These are phyloP conservation scores for Bucorvus abyssinicus DNA, from an alignment of 2,797 vertebrate genomes.

Conservation along the genomic window DNA sequence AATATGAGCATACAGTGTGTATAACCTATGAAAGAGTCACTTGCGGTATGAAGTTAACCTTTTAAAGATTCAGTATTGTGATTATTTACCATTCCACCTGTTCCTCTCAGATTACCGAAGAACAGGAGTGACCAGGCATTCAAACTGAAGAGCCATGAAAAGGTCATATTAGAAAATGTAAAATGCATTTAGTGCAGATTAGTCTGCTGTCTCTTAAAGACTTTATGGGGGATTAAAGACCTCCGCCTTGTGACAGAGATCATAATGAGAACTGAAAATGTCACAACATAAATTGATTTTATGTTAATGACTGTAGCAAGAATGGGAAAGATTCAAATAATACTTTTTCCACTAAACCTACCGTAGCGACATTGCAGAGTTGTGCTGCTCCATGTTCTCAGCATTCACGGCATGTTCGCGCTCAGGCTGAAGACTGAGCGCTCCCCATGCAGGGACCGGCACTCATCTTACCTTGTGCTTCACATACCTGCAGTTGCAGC, in stretches of 20 bases:
- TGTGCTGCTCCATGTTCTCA: background rate
- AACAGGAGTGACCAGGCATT: slow-evolving; percentile 33
- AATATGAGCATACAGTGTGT: background rate
- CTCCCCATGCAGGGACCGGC: background rate
- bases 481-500: background rate
- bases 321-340: slow-evolving; percentile 5
- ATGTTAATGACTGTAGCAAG: slow-evolving; percentile 57
- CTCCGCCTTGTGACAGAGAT: slow-evolving; percentile 48
- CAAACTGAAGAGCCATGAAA: slow-evolving; percentile 43
- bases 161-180: slow-evolving; percentile 59
- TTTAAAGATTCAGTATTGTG: slow-evolving; percentile 41
- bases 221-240: slow-evolving; percentile 58
- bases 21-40: background rate
- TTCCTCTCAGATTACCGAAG: slow-evolving; percentile 25
- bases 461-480: background rate
- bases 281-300: slow-evolving; percentile 66
- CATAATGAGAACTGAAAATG: slow-evolving; percentile 68
- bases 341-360: background rate
- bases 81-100: slow-evolving; percentile 37
- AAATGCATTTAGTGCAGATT: slow-evolving; percentile 49
- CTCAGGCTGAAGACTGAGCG: background rate
- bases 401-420: rapidly evolving
- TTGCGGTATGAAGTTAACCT: slow-evolving; percentile 32
- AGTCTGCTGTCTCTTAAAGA: slow-evolving; percentile 50
- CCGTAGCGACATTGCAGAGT: background rate